Conservation (phyloP, 2,113 vertebrate genomes). For the Lepisosteus osseus region DNA sequence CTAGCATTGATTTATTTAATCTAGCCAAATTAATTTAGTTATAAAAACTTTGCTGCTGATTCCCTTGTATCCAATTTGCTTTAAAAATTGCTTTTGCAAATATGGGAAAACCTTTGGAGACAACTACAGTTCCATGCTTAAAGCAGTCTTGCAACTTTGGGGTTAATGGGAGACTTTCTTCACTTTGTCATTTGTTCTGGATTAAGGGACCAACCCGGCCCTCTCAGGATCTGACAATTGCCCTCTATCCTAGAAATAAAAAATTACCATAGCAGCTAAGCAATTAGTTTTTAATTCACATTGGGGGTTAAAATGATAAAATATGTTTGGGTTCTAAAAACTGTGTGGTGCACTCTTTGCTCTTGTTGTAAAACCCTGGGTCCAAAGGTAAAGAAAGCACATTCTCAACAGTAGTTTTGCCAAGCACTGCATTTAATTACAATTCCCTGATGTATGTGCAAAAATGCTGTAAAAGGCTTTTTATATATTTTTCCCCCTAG, state of each 20-base stretch:
- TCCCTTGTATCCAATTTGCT: too few relatives aligned
- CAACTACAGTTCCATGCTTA: too few relatives aligned
- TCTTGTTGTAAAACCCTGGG: conserved; percentile 1
- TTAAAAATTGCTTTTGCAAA: too few relatives aligned
- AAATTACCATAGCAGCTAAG: conserved; percentile 42
- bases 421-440: not conserved
- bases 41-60: too few relatives aligned
- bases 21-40: too few relatives aligned
- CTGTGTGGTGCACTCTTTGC: conserved; percentile 7
- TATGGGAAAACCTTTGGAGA: too few relatives aligned
- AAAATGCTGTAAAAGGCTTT: not conserved
- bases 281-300: conserved; percentile 43
- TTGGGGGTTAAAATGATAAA: conserved; percentile 25
- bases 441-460: not conserved
- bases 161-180: conserved; percentile 25
- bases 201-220: conserved; percentile 8
- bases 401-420: not conserved
- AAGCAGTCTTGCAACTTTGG: not conserved
- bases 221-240: conserved; percentile 38
- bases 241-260: conserved; percentile 47
- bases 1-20: too few relatives aligned
- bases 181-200: not conserved
- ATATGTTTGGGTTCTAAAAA: conserved; percentile 21
- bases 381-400: conserved; percentile 6
- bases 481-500: too few relatives aligned